Evolutionary conservation across 2,113 vertebrate species (phyloP).

Genomic region (Takifugu bimaculatus): DNA sequence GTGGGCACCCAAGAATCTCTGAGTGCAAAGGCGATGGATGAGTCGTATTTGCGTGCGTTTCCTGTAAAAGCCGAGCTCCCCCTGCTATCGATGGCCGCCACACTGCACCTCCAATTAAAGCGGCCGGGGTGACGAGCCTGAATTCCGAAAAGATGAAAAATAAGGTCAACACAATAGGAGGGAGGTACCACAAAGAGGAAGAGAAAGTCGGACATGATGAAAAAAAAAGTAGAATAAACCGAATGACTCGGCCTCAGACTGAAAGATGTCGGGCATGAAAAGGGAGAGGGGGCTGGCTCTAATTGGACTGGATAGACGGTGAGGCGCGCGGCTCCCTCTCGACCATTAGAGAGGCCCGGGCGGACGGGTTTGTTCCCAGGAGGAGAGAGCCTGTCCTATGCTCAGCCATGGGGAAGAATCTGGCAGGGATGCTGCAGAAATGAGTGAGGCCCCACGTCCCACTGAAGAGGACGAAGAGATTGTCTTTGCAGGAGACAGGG

Average conservation of each 20-base stretch:
- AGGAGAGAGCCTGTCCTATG: conserved; percentile 70
- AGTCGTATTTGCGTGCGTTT: conserved; percentile 58
- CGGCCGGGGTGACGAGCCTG: conserved; percentile 35
- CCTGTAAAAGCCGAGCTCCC: conserved; percentile 35
- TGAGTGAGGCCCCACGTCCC: conserved; percentile 67
- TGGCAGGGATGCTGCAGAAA: conserved; percentile 64
- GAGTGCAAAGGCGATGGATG: conserved; percentile 41
- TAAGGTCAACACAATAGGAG: neutral
- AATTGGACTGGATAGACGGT: conserved; percentile 69
- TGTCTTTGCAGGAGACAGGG: conserved; percentile 27
- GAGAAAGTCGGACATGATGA: conserved; percentile 9
- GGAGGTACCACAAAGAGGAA: neutral
- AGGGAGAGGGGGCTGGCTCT: conserved; percentile 57
- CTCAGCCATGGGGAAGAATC: conserved; percentile 75
- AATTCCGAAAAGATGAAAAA: neutral
- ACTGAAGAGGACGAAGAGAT: conserved; percentile 59
- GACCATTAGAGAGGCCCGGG: conserved; percentile 67
- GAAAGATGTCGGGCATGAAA: conserved; percentile 39
- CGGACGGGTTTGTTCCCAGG: conserved; percentile 67
- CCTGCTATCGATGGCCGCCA: conserved; percentile 44
- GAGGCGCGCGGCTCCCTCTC: conserved; percentile 64
- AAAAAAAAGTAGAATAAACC: conserved; percentile 33
- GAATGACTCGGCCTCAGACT: conserved; percentile 25
- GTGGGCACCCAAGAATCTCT: conserved; percentile 38
- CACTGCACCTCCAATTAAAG: conserved; percentile 60